Conservation (phyloP, 2,113 vertebrate species). For the Xiphophorus maculatus region DNA sequence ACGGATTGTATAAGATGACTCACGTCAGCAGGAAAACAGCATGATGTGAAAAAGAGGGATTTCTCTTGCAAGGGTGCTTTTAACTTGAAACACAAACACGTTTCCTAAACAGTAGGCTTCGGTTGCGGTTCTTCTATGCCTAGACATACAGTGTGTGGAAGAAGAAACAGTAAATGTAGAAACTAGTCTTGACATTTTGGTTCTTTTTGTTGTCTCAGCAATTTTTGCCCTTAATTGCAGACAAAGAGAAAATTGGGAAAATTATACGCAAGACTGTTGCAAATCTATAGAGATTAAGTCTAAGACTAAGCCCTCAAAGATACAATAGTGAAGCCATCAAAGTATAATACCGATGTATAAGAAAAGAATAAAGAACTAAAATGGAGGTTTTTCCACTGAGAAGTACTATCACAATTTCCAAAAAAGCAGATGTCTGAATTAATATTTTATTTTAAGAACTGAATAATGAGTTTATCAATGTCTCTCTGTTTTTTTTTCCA, state of each 20-base stretch:
- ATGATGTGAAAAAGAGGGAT: conserved; percentile 29
- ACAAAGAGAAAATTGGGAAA: background rate
- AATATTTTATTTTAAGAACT: conserved; percentile 1
- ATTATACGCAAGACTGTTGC: background rate
- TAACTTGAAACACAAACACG: background rate
- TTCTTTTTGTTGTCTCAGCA: background rate
- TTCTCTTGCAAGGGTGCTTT: conserved; percentile 14
- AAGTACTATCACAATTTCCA: conserved; percentile 3
- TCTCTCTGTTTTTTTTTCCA: conserved; percentile 56
- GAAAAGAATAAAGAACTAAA: no score
- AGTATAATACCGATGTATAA: no score
- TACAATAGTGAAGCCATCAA: no score
- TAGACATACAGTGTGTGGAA: background rate
- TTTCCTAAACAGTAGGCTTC: background rate
- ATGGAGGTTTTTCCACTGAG: no score
- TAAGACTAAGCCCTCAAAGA: no score
- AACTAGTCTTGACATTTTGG: no score
- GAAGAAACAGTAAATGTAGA: background rate
- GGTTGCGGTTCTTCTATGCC: background rate
- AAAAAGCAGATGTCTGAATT: background rate
- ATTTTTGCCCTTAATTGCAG: background rate
- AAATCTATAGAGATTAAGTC: no score
- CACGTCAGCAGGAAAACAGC: conserved; percentile 23
- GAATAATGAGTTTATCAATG: conserved; percentile 8
- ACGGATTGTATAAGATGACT: conserved; percentile 1